Evolutionary conservation across 2,113 vertebrate species (phyloP), one percentile per base, ranked within the genome.

Genomic region (Periophthalmus modestus): DNA sequence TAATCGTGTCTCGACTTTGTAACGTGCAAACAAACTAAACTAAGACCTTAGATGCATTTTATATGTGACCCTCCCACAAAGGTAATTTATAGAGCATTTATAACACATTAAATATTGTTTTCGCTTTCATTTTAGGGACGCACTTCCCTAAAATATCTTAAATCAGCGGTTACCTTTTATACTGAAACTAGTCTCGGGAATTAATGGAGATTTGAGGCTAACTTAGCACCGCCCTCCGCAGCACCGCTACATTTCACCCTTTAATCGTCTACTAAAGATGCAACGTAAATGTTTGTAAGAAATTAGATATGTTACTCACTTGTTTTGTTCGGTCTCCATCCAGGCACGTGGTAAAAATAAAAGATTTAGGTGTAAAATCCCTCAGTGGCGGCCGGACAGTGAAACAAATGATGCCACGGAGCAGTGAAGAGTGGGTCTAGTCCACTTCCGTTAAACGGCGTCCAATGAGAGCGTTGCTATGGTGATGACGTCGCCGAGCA

Each of bases 351-450:
- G 5, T 34, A 10, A 62, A 14, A 58, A 67, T 28, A 9, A 24
- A 0, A 10, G 16, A 16, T 66, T 67, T 28, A 7, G 19, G 12
- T 1, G 2, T 1, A 54, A 68, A 14, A 34, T 3, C 19, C 68
- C 39, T 19, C 77, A 2, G 18, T 71, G 0, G 66, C 54, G 3
- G 43, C 4, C 14, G 36, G 71, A 47, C 62, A n/a, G 39, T 66
- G 55, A 68, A 77, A 39, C 28, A 71, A 85, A 83, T 90, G 93
- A 83, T 90, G 93, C 93, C 93, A 94, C 93, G 93, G 93, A 87
- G 88, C 87, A 86, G 66, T 84, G 67, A 81, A 78, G 85, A 89
- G 80, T 82, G 76, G 75, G 59, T 72, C 48, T 0, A 33, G 24
- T 55, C 58, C 48, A 74, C 79, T 92, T 93, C 93, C 91, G 91